phyloP scores from a whole-genome alignment of 2,888 invertebrate genomes.

The Leptinotarsa rubiginosa region DNA sequence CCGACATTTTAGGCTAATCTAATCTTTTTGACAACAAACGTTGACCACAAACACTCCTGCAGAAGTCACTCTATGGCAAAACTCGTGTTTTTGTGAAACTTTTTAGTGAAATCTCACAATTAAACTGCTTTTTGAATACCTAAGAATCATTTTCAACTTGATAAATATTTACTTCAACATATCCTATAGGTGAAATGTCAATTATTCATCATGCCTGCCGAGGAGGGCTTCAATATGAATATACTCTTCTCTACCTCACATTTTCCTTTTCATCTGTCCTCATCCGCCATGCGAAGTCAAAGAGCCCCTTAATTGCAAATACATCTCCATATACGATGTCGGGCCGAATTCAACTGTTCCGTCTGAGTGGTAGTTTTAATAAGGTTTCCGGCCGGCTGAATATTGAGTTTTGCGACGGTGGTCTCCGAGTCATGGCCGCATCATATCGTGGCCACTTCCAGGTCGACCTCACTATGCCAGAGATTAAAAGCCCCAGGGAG shows the following conservation, averaged over 20 bases:
- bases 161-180: too few species aligned
- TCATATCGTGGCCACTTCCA: slow-evolving; percentile 64
- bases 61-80: too few species aligned
- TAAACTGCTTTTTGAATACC: too few species aligned
- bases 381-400: slow-evolving; percentile 68
- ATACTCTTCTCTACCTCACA: neutral
- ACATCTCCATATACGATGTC: slow-evolving; percentile 61
- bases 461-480: slow-evolving; percentile 65
- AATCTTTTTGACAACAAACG: too few species aligned
- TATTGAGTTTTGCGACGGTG: slow-evolving; percentile 65
- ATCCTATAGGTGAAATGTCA: too few species aligned
- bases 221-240: neutral
- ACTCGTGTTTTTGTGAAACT: too few species aligned
- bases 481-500: slow-evolving; percentile 65
- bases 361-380: slow-evolving; percentile 66
- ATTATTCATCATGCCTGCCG: too few species aligned
- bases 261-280: neutral
- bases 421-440: slow-evolving; percentile 53
- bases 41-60: too few species aligned
- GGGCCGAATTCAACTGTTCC: slow-evolving; percentile 58
- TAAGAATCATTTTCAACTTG: too few species aligned
- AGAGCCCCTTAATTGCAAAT: slow-evolving; percentile 56
- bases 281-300: slow-evolving; percentile 16
- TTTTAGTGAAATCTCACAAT: too few species aligned
- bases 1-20: too few species aligned